Conservation (phyloP, 2,797 vertebrate genomes). For the Clarias pachynema region DNA sequence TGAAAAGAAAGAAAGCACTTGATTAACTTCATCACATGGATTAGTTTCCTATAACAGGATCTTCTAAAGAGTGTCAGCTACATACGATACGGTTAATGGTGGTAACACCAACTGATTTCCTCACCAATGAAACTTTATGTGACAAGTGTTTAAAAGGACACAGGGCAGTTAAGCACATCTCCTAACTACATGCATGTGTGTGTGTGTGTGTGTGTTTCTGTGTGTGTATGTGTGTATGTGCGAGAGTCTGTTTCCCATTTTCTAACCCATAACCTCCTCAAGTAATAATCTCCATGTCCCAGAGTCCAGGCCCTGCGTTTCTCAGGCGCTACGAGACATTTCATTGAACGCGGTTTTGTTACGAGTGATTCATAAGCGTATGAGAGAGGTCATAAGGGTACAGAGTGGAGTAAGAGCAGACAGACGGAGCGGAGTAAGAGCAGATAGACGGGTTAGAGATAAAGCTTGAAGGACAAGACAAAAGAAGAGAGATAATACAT, state of each 20-base stretch:
- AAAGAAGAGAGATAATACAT: neutral
- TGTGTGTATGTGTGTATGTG: slow-evolving; percentile 10
- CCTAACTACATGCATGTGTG: neutral
- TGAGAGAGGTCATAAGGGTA: neutral
- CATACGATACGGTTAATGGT: neutral
- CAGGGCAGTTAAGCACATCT: neutral
- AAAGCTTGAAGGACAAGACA: neutral
- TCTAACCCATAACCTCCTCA: neutral
- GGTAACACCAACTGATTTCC: neutral
- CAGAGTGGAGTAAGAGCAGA: neutral
- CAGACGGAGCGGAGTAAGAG: neutral
- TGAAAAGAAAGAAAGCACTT: neutral
- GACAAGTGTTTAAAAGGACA: neutral
- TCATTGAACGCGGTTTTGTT: neutral
- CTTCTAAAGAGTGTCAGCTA: neutral
- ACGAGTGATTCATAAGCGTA: too few species aligned
- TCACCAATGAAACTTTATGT: neutral
- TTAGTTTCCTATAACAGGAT: neutral
- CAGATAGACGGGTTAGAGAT: neutral
- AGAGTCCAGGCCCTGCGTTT: neutral
- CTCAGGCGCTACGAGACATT: neutral
- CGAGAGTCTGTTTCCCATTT: neutral
- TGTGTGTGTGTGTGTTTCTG: neutral
- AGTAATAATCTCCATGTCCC: neutral
- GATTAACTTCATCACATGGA: neutral